Percentiles rank a stretch among this genome's conserved stretches.
These are phyloP conservation scores for Phaetusa simplex DNA, from an alignment of 2,113 vertebrate genomes.

Conservation along the genomic window DNA sequence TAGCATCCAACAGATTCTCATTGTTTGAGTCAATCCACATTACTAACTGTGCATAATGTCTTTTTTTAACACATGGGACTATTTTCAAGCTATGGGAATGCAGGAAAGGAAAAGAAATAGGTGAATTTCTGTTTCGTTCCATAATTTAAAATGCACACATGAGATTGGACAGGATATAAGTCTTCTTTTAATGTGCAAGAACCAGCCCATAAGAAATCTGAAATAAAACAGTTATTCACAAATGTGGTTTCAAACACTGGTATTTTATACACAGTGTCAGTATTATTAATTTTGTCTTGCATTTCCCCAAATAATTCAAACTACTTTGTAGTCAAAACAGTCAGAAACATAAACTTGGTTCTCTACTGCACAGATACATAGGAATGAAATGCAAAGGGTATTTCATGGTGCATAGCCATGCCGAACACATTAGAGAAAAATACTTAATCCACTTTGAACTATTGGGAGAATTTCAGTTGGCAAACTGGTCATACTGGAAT, in stretches of 20 bases:
- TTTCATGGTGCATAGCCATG: conserved; percentile 20
- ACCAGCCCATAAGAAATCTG: conserved; percentile 34
- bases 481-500: conserved; percentile 44
- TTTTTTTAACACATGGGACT: not conserved
- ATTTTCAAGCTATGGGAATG: not conserved
- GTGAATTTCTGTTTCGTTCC: conserved; percentile 10
- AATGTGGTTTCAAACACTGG: conserved; percentile 44
- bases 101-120: not conserved
- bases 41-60: not conserved
- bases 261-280: conserved; percentile 64
- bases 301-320: conserved; percentile 52
- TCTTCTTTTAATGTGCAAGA: conserved; percentile 21
- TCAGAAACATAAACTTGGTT: conserved; percentile 50
- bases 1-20: conserved; percentile 37
- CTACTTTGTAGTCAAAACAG: conserved; percentile 59
- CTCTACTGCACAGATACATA: not conserved
- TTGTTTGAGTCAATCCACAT: conserved; percentile 46
- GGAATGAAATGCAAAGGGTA: conserved; percentile 3
- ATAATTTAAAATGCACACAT: conserved; percentile 10
- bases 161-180: not conserved
- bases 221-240: conserved; percentile 62
- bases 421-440: not conserved
- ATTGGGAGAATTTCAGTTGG: conserved; percentile 30
- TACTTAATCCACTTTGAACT: conserved; percentile 32
- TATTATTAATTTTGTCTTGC: conserved; percentile 60